A percentile compares a stretch with the other conserved stretches of the same genome.
Conservation (phyloP, 2,888 invertebrate genomes). For the Galerucella pusilla region DNA sequence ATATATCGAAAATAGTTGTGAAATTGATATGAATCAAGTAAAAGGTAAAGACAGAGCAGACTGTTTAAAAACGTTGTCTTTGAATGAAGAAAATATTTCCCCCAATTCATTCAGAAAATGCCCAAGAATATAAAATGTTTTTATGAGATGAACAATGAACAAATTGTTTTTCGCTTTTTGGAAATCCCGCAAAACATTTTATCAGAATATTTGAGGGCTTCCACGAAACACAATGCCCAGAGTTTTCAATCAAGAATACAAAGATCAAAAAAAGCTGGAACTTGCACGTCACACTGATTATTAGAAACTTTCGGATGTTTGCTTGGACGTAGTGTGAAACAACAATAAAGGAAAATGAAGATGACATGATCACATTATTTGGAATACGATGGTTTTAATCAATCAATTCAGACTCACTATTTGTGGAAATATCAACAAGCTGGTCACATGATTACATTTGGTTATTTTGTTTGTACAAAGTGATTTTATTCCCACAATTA, state of each 20-base stretch:
- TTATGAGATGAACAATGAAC: not conserved
- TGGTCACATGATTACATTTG: not conserved
- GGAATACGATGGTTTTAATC: not conserved
- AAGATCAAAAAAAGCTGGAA: constrained; percentile 12
- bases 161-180: not conserved
- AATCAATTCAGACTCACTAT: not conserved
- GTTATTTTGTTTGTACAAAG: not conserved
- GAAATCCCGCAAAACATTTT: constrained; percentile 3
- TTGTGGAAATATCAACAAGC: not conserved
- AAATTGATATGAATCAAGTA: too few species aligned
- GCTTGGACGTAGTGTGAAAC: not conserved
- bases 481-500: too few species aligned
- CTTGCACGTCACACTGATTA: not conserved
- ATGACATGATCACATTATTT: not conserved
- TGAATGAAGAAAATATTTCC: not conserved
- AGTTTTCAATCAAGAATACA: constrained; percentile 9
- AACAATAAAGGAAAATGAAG: not conserved
- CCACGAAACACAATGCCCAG: constrained; percentile 4
- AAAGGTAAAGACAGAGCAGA: not conserved
- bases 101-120: not conserved
- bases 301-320: constrained; percentile 6
- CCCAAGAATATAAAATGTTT: not conserved
- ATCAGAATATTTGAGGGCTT: constrained; percentile 1
- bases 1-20: too few species aligned
- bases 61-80: not conserved